Conservation (phyloP, 2,113 vertebrate species). For the Nothobranchius furzeri region DNA sequence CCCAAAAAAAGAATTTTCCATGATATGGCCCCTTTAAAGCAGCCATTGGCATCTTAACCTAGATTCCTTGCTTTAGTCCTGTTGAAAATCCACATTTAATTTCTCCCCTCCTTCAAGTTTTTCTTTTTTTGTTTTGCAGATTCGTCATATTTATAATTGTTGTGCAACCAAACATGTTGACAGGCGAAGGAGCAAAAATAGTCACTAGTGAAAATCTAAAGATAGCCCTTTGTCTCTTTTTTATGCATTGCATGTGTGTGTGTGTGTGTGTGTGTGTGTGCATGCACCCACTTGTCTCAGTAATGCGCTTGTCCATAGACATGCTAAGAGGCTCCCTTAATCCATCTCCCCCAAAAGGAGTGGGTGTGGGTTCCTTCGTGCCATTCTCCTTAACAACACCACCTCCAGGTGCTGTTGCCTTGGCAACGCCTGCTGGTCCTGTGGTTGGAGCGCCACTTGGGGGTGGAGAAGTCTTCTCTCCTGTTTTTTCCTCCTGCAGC, state of each 20-base stretch:
- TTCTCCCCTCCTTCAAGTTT: neutral
- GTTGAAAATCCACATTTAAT: neutral
- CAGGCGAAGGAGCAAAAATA: neutral
- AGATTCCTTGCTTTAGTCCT: too few species aligned
- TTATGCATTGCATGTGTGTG: too few species aligned
- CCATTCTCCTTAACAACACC: slow-evolving; percentile 82
- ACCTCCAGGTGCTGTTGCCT: slow-evolving; percentile 71
- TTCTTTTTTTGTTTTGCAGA: neutral
- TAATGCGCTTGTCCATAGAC: slow-evolving; percentile 82
- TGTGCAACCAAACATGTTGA: neutral
- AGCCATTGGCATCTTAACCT: too few species aligned
- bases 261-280: slow-evolving; percentile 5
- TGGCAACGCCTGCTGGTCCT: slow-evolving; percentile 68
- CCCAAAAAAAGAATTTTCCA: too few species aligned
- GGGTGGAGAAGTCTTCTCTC: slow-evolving; percentile 75
- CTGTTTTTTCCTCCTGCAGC: slow-evolving; percentile 81
- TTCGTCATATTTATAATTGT: neutral
- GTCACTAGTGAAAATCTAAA: neutral
- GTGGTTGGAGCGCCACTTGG: slow-evolving; percentile 71
- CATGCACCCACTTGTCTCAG: slow-evolving; percentile 89
- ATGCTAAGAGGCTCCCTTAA: slow-evolving; percentile 86
- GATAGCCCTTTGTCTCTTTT: too few species aligned
- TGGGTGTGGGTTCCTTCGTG: slow-evolving; percentile 70
- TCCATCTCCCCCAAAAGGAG: slow-evolving; percentile 78
- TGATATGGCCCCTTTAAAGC: too few species aligned